These are phyloP conservation scores for Probosciger aterrimus DNA, from an alignment of 2,113 vertebrate genomes.

Conservation along the genomic window DNA sequence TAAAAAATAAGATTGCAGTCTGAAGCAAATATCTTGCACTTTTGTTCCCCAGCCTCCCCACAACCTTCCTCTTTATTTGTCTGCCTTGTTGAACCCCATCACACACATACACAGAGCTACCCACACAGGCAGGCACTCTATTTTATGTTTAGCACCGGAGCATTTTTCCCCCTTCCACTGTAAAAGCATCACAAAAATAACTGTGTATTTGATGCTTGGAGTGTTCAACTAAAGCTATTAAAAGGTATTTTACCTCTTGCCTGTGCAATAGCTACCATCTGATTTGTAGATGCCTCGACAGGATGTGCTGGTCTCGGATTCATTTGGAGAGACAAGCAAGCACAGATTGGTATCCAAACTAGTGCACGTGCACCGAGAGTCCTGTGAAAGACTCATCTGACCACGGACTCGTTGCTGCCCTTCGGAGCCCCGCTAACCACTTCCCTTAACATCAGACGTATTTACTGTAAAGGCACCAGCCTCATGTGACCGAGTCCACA, in stretches of 20 bases:
- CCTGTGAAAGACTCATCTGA: not conserved
- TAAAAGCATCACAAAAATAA: not conserved
- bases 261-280: not conserved
- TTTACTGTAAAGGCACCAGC: not conserved
- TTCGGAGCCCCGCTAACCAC: not conserved
- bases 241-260: not conserved
- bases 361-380: rapidly evolving
- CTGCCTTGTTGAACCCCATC: not conserved
- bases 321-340: not conserved
- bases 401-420: not conserved
- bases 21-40: not conserved
- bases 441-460: not conserved
- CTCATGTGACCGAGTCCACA: constrained; percentile 47
- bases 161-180: not conserved
- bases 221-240: not conserved
- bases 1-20: not conserved
- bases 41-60: not conserved
- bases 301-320: not conserved
- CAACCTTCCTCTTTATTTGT: not conserved
- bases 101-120: not conserved
- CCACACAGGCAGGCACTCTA: not conserved
- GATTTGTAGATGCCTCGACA: not conserved
- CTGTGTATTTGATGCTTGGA: not conserved
- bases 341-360: not conserved
- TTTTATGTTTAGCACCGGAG: not conserved